Base-by-base conservation (phyloP, 2,113 vertebrate species). In the Zingel zingel region DNA sequence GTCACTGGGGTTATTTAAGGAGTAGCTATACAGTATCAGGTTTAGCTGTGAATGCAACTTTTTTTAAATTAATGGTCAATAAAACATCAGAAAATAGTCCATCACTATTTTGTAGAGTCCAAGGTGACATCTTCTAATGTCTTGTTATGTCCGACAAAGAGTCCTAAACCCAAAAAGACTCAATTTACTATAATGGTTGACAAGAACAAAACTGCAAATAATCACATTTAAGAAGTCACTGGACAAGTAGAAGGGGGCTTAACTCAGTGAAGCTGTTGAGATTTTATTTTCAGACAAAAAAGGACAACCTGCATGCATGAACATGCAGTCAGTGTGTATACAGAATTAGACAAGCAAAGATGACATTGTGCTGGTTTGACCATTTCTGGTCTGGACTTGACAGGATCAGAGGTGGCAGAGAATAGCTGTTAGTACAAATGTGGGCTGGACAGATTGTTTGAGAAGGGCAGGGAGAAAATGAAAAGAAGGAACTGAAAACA, bases 351-450 rank as follows among this genome's bases (percentile, higher is more conserved):
- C 62, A 53, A 23, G 23, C 64, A 74, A 9, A 71, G 30, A 76
- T 58, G 66, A 59, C 54, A 57, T 36, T 70, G 48, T 43, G 61
- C 39, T 56, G 62, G 33, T 58, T 72, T 82, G 77, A 70, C 30
- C 30, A 23, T 77, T 18, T 77, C 39, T 30, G 48, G 10, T 47
- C 6, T 59, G 51, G 65, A 69, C 15, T 14, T 47, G 68, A 67
- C 18, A 54, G 48, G 10, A 57, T 73, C 36, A 79, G 54, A 78
- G 68, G 69, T 64, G 33, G 47, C 39, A 74, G 62, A 65, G 21
- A 79, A 30, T 27, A 74, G 59, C 51, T 81, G 79, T 61, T 27
- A 51, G 47, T 61, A 61, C 67, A 66, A 63, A 85, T 66, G 63
- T 27, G 62, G 72, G 56, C 36, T 53, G 78, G 21, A 63, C 57